Evolutionary conservation across 2,113 vertebrate species (phyloP).

Genomic region (Vulpes ferrilata): DNA sequence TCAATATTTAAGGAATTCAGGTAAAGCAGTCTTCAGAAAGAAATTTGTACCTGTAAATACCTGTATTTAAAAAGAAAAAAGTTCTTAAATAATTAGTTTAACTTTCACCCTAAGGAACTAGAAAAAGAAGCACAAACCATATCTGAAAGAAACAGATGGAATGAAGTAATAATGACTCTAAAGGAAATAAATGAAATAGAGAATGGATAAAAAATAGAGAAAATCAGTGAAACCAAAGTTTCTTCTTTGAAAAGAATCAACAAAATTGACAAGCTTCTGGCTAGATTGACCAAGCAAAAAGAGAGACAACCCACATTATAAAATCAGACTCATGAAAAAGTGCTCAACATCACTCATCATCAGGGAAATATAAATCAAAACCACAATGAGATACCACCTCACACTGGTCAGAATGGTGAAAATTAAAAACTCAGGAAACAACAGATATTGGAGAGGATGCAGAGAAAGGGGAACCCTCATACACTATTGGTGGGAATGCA

Average conservation of each 20-base stretch:
- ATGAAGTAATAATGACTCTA: background rate
- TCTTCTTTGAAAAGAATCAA: background rate
- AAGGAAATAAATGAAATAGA: background rate
- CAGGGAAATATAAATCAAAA: background rate
- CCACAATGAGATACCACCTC: background rate
- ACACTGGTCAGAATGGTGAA: too few relatives aligned
- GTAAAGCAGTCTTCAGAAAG: background rate
- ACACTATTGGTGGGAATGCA: too few relatives aligned
- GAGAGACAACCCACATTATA: background rate
- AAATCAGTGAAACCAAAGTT: background rate
- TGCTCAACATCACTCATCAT: background rate
- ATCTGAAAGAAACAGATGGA: background rate
- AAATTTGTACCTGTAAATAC: background rate
- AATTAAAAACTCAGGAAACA: too few relatives aligned
- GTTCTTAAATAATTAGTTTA: background rate
- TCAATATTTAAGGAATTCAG: background rate
- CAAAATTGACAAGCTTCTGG: background rate
- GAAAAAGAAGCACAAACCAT: background rate
- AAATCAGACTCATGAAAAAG: background rate
- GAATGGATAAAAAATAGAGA: background rate
- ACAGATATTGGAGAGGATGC: too few relatives aligned
- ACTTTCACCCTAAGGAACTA: background rate
- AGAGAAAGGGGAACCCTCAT: too few relatives aligned
- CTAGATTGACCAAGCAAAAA: background rate
- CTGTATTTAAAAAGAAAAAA: background rate